A percentile compares a stretch with the other conserved stretches of the same genome.
Evolutionary conservation across 1,140 invertebrate species (phyloP).

Genomic region (Drosophila prosaltans): DNA sequence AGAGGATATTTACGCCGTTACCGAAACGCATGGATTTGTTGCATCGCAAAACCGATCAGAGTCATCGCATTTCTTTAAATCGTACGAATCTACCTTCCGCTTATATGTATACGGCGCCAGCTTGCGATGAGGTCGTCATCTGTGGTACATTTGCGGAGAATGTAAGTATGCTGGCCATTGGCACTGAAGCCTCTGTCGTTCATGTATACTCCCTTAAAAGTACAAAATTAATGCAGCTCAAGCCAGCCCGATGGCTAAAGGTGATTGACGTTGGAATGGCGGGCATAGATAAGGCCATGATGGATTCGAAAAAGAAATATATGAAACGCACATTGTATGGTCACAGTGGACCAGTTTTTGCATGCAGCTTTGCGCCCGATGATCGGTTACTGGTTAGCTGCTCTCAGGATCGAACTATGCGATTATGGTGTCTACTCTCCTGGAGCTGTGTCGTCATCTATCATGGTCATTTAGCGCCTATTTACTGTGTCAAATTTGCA

Average conservation of each 20-base stretch:
- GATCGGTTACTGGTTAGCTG: constrained; percentile 54
- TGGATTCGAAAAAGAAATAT: constrained; percentile 32
- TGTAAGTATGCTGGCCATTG: constrained; percentile 40
- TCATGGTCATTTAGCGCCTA: constrained; percentile 32
- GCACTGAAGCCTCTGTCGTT: constrained; percentile 32
- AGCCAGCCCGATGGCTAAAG: constrained; percentile 29
- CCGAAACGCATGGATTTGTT: constrained; percentile 42
- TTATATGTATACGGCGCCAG: constrained; percentile 37
- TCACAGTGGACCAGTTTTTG: constrained; percentile 43
- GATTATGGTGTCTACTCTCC: constrained; percentile 57
- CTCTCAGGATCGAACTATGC: constrained; percentile 49
- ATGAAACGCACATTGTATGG: constrained; percentile 38
- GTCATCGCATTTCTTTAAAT: constrained; percentile 31
- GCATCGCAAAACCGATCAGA: constrained; percentile 42
- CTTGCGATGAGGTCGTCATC: constrained; percentile 31
- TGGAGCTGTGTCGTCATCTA: constrained; percentile 64
- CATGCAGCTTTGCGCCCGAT: constrained; percentile 39
- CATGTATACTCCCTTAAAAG: constrained; percentile 47
- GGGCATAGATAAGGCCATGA: constrained; percentile 39
- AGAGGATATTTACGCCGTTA: constrained; percentile 30
- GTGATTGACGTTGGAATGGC: constrained; percentile 26
- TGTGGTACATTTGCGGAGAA: constrained; percentile 53
- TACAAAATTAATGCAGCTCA: constrained; percentile 48
- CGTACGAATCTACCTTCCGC: constrained; percentile 40
- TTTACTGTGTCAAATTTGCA: constrained; percentile 45